Evolutionary conservation across 35 echinoderm and acorn worm species (phyloP).

Genomic region (Amphiura filiformis): DNA sequence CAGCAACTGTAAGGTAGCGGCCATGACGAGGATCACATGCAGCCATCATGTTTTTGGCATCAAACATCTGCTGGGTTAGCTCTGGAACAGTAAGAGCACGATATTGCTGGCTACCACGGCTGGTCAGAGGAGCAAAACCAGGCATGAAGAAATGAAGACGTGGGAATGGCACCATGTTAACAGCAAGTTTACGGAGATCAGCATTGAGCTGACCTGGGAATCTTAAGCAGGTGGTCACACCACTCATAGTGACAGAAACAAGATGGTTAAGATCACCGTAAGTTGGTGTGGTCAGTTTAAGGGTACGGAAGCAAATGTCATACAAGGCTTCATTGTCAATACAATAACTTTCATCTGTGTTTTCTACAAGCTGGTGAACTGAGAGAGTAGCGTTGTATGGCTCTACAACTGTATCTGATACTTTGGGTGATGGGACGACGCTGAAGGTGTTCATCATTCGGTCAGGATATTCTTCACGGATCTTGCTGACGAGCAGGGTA

Average conservation of each 20-base stretch:
- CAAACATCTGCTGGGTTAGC: conserved; percentile 87
- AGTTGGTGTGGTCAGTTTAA: conserved; percentile 90
- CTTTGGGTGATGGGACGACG: conserved; percentile 98
- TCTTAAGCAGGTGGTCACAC: conserved; percentile 88
- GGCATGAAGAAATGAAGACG: conserved; percentile 97
- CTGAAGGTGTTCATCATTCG: conserved; percentile 99
- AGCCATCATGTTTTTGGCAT: conserved; percentile 96
- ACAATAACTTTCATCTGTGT: conserved; percentile 87
- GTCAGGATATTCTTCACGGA: conserved; percentile 99
- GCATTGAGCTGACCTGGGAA: conserved; percentile 86
- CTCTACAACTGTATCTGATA: conserved; percentile 98
- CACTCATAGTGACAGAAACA: conserved; percentile 97
- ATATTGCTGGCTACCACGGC: conserved; percentile 84
- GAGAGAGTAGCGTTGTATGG: conserved; percentile 96
- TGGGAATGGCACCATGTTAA: conserved; percentile 87
- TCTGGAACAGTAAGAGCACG: conserved; percentile 71
- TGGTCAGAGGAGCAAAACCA: conserved; percentile 85
- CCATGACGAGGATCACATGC: conserved; percentile 90
- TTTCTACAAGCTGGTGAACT: conserved; percentile 90
- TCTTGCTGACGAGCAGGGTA: conserved; percentile 96
- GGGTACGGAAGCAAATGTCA: conserved; percentile 88
- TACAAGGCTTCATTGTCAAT: conserved; percentile 91
- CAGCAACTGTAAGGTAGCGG: conserved; percentile 86
- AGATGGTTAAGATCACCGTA: conserved; percentile 99
- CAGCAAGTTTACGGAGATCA: conserved; percentile 77